phyloP scores from a whole-genome alignment of 2,797 vertebrate species.

The Anguilla pacifica region DNA sequence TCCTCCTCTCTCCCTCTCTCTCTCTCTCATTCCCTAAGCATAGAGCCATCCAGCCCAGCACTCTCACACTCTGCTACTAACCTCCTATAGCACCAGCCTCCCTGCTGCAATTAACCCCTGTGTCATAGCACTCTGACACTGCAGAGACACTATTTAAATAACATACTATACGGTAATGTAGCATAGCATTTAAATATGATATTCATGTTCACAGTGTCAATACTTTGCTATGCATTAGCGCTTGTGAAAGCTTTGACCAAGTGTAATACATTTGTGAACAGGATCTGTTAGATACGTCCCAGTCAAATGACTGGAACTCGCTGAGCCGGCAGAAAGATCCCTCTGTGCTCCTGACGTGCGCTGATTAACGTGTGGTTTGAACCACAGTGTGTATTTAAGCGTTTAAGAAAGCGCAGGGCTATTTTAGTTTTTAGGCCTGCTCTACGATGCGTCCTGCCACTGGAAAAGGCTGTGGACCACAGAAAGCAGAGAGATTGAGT shows the following conservation, averaged over 20 bases:
- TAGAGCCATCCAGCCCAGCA: conserved; percentile 13
- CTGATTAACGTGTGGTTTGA: not conserved
- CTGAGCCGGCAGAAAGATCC: not conserved
- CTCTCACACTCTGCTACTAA: not conserved
- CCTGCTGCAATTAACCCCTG: not conserved
- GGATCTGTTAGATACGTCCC: not conserved
- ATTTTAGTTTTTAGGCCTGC: not conserved
- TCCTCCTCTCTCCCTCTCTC: conserved; percentile 43
- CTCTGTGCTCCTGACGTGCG: not conserved
- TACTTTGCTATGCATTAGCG: not conserved
- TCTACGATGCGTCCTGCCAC: not conserved
- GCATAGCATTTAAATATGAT: not conserved
- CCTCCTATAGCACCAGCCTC: not conserved
- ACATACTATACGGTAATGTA: conserved; percentile 2
- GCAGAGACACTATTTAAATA: conserved; percentile 31
- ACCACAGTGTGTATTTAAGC: not conserved
- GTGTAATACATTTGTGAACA: not conserved
- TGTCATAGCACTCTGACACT: not conserved
- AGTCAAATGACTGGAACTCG: not conserved
- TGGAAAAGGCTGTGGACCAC: not conserved
- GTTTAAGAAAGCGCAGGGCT: not conserved
- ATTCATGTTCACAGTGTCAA: not conserved
- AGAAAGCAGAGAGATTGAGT: not conserved
- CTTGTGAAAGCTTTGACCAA: not conserved
- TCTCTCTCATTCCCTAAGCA: conserved; percentile 55